These are phyloP conservation scores for Labroides dimidiatus DNA, from an alignment of 2,797 vertebrate species.

Conservation along the genomic window DNA sequence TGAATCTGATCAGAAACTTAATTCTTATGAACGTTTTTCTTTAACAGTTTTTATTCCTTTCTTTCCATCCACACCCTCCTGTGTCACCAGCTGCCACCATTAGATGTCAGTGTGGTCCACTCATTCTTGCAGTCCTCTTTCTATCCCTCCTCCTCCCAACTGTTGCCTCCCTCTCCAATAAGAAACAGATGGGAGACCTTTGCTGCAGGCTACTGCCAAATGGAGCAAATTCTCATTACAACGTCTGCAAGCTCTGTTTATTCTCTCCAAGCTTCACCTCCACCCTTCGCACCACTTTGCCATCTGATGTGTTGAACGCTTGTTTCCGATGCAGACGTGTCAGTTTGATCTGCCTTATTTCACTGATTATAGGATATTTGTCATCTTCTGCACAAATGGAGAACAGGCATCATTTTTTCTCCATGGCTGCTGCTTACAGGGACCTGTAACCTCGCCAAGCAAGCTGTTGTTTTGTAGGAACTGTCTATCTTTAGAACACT, in stretches of 20 bases:
- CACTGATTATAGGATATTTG: slow-evolving; percentile 71
- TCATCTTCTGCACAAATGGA: slow-evolving; percentile 59
- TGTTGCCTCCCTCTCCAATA: slow-evolving; percentile 69
- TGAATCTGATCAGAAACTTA: neutral
- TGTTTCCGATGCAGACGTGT: slow-evolving; percentile 60
- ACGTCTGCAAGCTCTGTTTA: slow-evolving; percentile 77
- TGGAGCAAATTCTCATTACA: slow-evolving; percentile 80
- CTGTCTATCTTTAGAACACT: neutral
- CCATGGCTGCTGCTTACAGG: slow-evolving; percentile 8
- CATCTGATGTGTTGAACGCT: slow-evolving; percentile 63
- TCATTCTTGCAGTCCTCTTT: slow-evolving; percentile 20
- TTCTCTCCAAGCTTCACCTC: slow-evolving; percentile 66
- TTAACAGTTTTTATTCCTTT: neutral
- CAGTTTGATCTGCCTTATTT: slow-evolving; percentile 60
- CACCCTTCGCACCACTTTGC: slow-evolving; percentile 49
- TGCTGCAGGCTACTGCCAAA: slow-evolving; percentile 79
- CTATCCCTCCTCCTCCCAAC: slow-evolving; percentile 45
- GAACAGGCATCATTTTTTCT: slow-evolving; percentile 54
- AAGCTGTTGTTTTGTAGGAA: slow-evolving; percentile 31
- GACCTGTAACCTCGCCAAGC: slow-evolving; percentile 33
- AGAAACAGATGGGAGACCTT: slow-evolving; percentile 79
- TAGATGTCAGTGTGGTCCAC: slow-evolving; percentile 70
- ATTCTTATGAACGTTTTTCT: neutral
- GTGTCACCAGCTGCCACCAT: slow-evolving; percentile 53
- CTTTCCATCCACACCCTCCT: neutral